Evolutionary conservation across 2,113 vertebrate species (phyloP).

Genomic region (Bettongia penicillata): DNA sequence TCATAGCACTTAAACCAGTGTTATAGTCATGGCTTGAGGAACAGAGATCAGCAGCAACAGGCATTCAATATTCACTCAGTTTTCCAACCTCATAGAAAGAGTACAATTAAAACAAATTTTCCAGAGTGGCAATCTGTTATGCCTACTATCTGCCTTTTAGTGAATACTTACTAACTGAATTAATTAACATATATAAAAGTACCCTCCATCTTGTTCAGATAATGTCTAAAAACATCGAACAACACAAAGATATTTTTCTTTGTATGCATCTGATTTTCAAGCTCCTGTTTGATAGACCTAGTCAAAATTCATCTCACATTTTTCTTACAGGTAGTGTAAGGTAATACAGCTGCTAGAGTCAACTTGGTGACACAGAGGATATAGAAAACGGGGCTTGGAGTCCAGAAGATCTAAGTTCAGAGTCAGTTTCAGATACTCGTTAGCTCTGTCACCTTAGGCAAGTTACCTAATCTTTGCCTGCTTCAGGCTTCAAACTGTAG

Average conservation of each 20-base stretch:
- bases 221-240: background rate
- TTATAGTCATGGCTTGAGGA: background rate
- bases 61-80: background rate
- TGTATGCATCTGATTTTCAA: background rate
- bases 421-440: background rate
- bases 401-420: background rate
- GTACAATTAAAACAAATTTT: background rate
- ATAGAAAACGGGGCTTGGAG: background rate
- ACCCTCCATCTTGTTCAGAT: background rate
- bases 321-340: background rate
- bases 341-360: background rate
- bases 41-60: background rate
- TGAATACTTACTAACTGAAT: background rate
- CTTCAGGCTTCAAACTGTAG: background rate
- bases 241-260: background rate
- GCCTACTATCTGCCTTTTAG: background rate
- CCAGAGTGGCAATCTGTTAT: constrained; percentile 4
- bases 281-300: background rate
- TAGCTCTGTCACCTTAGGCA: background rate
- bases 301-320: background rate
- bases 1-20: background rate
- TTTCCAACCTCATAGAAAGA: background rate
- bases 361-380: background rate
- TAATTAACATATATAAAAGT: background rate
- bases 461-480: background rate